Evolutionary conservation across 2,888 invertebrate genomes (phyloP).

Genomic region (Junonia oenone): DNA sequence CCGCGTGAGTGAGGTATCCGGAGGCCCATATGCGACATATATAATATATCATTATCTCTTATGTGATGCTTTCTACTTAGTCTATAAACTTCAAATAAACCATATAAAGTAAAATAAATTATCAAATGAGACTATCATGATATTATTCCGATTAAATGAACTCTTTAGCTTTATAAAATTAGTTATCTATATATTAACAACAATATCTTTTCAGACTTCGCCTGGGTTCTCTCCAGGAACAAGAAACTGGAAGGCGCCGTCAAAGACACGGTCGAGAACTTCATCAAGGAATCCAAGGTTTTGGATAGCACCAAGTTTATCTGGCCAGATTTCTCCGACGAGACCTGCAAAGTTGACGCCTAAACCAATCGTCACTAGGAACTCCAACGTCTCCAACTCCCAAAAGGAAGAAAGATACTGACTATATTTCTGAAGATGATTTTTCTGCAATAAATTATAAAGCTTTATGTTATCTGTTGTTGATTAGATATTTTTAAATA

Average conservation of each 20-base stretch:
- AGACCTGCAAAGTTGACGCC: slow-evolving; percentile 44
- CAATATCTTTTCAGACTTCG: slow-evolving; percentile 39
- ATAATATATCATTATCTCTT: no score
- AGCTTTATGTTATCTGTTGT: neutral
- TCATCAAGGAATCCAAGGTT: slow-evolving; percentile 46
- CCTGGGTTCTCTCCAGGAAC: slow-evolving; percentile 58
- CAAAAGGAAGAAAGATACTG: neutral
- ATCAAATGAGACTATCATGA: no score
- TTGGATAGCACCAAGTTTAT: slow-evolving; percentile 38
- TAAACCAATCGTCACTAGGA: neutral
- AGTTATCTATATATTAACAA: no score
- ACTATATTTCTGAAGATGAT: neutral
- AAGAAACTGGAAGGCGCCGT: slow-evolving; percentile 48
- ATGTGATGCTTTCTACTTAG: no score
- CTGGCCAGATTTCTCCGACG: slow-evolving; percentile 56
- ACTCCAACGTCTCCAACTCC: neutral
- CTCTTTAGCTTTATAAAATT: no score
- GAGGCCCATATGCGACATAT: no score
- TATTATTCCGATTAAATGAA: no score
- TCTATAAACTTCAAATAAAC: no score
- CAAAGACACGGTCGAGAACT: slow-evolving; percentile 30
- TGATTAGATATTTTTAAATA: no score
- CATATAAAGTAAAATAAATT: no score
- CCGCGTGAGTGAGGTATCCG: no score
- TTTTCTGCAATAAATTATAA: neutral